These are phyloP conservation scores for Tyrannus savana DNA, from an alignment of 2,113 vertebrate genomes.

Conservation along the genomic window DNA sequence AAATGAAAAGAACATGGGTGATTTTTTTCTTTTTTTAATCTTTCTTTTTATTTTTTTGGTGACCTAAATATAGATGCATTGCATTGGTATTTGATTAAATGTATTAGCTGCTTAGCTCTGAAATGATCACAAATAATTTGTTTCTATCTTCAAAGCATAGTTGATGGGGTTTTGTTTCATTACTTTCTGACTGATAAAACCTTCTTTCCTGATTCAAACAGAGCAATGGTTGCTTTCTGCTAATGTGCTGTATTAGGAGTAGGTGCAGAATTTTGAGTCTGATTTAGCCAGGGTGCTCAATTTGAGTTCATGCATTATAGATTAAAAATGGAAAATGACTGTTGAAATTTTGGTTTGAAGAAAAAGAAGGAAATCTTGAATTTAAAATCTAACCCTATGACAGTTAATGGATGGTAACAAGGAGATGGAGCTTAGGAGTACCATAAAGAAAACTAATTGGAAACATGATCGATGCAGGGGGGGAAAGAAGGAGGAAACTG, in stretches of 20 bases:
- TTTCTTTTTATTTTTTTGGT: neutral
- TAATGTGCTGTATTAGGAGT: conserved; percentile 51
- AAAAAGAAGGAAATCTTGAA: conserved; percentile 75
- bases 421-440: conserved; percentile 49
- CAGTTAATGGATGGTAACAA: conserved; percentile 63
- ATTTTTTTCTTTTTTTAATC: neutral
- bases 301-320: conserved; percentile 78
- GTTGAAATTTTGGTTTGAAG: conserved; percentile 73
- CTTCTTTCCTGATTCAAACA: conserved; percentile 32
- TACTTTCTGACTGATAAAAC: conserved; percentile 60
- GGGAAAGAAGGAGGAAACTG: neutral
- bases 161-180: conserved; percentile 40
- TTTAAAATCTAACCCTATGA: conserved; percentile 71
- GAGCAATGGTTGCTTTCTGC: conserved; percentile 21
- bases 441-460: conserved; percentile 57
- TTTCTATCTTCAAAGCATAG: conserved; percentile 54
- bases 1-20: neutral
- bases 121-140: conserved; percentile 56
- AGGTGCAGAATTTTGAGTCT: conserved; percentile 69
- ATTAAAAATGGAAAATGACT: conserved; percentile 74
- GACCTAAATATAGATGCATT: conserved; percentile 56
- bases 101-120: conserved; percentile 48
- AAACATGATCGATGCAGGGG: conserved; percentile 23
- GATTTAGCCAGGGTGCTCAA: conserved; percentile 72
- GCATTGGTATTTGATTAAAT: conserved; percentile 58